These are phyloP conservation scores for Nestor notabilis DNA, from an alignment of 2,113 vertebrate species.

Conservation along the genomic window DNA sequence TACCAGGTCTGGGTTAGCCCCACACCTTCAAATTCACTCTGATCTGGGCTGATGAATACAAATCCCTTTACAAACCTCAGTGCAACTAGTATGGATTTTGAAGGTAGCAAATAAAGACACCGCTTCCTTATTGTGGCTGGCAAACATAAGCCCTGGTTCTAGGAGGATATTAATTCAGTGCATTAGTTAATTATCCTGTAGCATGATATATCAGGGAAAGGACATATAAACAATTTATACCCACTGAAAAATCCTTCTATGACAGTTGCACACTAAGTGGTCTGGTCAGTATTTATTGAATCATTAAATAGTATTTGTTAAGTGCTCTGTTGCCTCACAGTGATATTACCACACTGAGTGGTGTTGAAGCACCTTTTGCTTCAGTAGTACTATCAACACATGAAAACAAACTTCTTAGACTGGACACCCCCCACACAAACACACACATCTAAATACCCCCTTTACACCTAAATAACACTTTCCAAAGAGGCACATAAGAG, in stretches of 20 bases:
- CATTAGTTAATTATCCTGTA: background rate
- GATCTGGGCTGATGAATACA: rapidly evolving
- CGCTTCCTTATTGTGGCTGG: rapidly evolving
- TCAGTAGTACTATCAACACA: background rate
- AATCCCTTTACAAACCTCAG: background rate
- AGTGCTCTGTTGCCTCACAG: background rate
- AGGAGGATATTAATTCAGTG: background rate
- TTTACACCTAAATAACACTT: background rate
- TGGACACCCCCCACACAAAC: background rate
- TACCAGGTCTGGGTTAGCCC: background rate
- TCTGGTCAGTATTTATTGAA: background rate
- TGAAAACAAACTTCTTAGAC: background rate
- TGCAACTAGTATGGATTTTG: rapidly evolving
- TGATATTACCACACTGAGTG: background rate
- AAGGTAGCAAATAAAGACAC: background rate
- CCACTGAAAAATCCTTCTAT: background rate
- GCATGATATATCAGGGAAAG: background rate
- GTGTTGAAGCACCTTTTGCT: background rate
- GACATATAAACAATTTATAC: rapidly evolving
- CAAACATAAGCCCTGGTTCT: rapidly evolving
- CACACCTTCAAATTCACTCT: background rate
- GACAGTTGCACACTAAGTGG: background rate
- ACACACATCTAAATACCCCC: background rate
- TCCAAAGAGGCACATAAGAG: rapidly evolving
- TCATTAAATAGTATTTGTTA: background rate